A percentile compares a stretch with the other conserved stretches of the same genome.
Conservation (phyloP, 2,113 vertebrate genomes). For the Deroptyus accipitrinus region DNA sequence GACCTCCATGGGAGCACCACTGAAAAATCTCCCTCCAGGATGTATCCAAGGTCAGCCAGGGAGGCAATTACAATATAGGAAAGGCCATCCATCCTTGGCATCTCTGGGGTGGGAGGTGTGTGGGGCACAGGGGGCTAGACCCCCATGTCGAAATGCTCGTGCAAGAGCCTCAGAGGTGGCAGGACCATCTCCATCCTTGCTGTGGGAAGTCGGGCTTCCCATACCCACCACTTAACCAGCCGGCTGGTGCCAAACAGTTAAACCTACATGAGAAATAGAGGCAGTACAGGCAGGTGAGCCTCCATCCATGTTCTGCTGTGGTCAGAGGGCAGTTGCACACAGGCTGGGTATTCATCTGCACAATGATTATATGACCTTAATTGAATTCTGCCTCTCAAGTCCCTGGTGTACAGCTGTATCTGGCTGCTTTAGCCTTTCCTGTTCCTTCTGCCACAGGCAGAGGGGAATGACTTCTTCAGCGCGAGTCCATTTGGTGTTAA, state of each 20-base stretch:
- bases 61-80: accelerated
- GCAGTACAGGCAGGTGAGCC: background rate
- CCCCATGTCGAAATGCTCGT: too few species aligned
- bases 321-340: background rate
- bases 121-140: too few species aligned
- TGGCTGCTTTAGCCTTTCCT: background rate
- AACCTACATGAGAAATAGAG: background rate
- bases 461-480: background rate
- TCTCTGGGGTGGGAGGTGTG: background rate
- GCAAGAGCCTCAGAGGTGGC: too few species aligned
- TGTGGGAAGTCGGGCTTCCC: background rate
- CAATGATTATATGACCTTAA: background rate
- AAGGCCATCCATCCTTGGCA: accelerated
- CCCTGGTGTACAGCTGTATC: accelerated
- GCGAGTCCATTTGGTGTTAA: background rate
- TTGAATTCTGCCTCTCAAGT: background rate
- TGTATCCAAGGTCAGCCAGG: background rate
- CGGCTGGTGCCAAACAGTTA: background rate
- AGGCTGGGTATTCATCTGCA: background rate
- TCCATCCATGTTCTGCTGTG: background rate
- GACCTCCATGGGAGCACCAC: background rate
- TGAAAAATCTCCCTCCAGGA: accelerated
- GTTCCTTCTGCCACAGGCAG: background rate
- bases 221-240: background rate
- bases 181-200: accelerated